Evolutionary conservation across 2,888 invertebrate species (phyloP).

Genomic region (Eilema sororculum): DNA sequence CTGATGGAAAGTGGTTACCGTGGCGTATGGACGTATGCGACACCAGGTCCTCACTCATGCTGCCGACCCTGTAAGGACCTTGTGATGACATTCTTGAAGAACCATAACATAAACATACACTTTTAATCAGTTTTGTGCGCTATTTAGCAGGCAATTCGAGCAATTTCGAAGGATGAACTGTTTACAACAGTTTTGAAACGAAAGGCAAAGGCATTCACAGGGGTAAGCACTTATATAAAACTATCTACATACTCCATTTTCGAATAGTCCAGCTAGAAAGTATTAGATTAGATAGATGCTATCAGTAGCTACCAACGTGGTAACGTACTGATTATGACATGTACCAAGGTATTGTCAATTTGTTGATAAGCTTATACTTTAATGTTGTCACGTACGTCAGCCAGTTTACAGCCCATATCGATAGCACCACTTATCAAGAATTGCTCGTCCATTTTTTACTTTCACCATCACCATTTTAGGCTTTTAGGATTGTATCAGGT

Average conservation of each 20-base stretch:
- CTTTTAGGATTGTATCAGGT: neutral
- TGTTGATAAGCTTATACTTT: neutral
- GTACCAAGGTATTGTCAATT: constrained; percentile 5
- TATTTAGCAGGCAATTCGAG: too few species aligned
- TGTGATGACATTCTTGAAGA: too few species aligned
- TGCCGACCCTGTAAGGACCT: too few species aligned
- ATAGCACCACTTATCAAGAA: neutral
- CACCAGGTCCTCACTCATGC: too few species aligned
- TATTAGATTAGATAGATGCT: constrained; percentile 9
- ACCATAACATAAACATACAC: too few species aligned
- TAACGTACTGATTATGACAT: constrained; percentile 6
- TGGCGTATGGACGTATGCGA: too few species aligned
- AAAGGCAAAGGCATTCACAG: too few species aligned
- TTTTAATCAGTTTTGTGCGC: too few species aligned
- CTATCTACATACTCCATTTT: neutral
- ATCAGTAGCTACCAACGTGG: constrained; percentile 14
- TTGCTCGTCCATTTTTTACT: neutral
- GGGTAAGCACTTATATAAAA: neutral
- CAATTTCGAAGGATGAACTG: too few species aligned
- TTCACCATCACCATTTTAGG: neutral
- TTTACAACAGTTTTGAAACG: neutral
- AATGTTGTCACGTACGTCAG: neutral
- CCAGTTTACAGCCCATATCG: neutral
- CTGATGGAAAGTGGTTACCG: too few species aligned
- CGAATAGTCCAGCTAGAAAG: constrained; percentile 5